Evolutionary conservation across 1,140 invertebrate genomes (phyloP).

Genomic region (Paralvinella palmiformis): DNA sequence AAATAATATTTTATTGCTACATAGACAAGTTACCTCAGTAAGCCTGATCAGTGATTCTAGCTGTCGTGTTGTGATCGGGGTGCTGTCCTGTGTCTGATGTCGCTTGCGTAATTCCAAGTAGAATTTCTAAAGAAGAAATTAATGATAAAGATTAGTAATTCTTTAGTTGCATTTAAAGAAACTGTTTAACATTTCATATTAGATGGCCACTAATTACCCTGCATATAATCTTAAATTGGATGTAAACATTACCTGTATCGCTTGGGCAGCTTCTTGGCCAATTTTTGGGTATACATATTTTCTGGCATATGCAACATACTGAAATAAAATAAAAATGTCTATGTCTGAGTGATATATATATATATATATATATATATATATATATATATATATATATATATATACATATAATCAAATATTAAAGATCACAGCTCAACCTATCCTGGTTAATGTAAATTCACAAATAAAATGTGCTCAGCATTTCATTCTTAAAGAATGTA

Average conservation of each 20-base stretch:
- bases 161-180: too few species aligned
- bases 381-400: too few species aligned
- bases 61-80: slow-evolving; percentile 73
- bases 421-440: too few species aligned
- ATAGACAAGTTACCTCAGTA: slow-evolving; percentile 60
- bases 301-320: slow-evolving; percentile 86
- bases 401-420: neutral
- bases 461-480: too few species aligned
- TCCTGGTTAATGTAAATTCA: too few species aligned
- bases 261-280: slow-evolving; percentile 60
- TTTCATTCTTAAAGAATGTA: too few species aligned
- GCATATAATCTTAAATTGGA: neutral
- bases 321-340: slow-evolving; percentile 16
- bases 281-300: slow-evolving; percentile 81
- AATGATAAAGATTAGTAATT: neutral
- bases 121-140: slow-evolving; percentile 57
- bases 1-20: neutral
- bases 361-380: slow-evolving; percentile 13
- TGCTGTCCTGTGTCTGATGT: slow-evolving; percentile 58
- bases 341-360: neutral
- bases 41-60: slow-evolving; percentile 82
- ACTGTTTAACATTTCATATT: too few species aligned
- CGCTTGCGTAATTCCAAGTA: slow-evolving; percentile 72
- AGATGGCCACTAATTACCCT: too few species aligned
- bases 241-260: slow-evolving; percentile 53